A percentile compares a stretch with the other conserved stretches of the same genome.
Evolutionary conservation across 2,888 invertebrate genomes (phyloP).

Genomic region (Caenorhabditis imperialis): DNA sequence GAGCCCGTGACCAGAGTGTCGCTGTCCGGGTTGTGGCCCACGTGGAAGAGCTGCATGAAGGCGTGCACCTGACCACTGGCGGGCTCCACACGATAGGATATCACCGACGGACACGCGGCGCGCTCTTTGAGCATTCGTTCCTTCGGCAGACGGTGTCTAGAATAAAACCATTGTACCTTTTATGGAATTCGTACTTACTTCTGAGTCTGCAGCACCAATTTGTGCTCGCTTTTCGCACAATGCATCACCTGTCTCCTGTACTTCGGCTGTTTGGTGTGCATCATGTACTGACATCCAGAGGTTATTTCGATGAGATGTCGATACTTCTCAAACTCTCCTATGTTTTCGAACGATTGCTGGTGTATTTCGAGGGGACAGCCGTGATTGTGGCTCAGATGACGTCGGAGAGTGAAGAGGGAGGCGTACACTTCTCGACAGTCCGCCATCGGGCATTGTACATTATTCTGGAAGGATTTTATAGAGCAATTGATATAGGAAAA

Average conservation of each 20-base stretch:
- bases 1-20: neutral
- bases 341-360: constrained; percentile 58
- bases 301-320: constrained; percentile 53
- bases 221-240: constrained; percentile 63
- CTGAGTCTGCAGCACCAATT: constrained; percentile 57
- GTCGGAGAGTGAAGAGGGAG: constrained; percentile 52
- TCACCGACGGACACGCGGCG: constrained; percentile 58
- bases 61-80: constrained; percentile 42
- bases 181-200: constrained; percentile 45
- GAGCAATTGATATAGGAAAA: no score
- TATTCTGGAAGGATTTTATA: constrained; percentile 47
- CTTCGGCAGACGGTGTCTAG: constrained; percentile 53
- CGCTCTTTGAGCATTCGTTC: constrained; percentile 58
- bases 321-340: constrained; percentile 61
- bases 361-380: constrained; percentile 59
- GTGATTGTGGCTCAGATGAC: constrained; percentile 49
- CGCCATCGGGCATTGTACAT: constrained; percentile 47
- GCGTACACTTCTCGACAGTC: constrained; percentile 59
- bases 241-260: constrained; percentile 60
- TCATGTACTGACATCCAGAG: constrained; percentile 53
- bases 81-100: constrained; percentile 55
- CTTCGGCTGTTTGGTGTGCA: constrained; percentile 63
- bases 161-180: constrained; percentile 2
- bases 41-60: constrained; percentile 60
- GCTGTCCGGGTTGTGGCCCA: constrained; percentile 47